Percentiles rank a stretch among this genome's conserved stretches.
phyloP scores from a whole-genome alignment of 2,888 invertebrate species.

The Meiosimyza platycephala region DNA sequence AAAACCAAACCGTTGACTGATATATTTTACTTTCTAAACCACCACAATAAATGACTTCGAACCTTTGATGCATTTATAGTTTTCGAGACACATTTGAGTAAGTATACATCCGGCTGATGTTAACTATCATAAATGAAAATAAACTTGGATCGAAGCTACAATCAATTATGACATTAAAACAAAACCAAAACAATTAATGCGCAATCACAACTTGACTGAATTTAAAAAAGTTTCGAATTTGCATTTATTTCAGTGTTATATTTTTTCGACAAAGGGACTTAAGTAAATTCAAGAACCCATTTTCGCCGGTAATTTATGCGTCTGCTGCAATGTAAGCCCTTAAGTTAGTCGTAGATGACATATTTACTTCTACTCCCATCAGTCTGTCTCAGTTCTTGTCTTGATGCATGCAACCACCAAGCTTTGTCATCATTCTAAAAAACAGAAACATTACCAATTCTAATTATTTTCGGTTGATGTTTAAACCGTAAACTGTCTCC shows the following conservation, averaged over 20 bases:
- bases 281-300: constrained; percentile 5
- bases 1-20: no score
- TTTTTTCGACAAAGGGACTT: neutral
- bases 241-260: constrained; percentile 23
- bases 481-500: constrained; percentile 1
- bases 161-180: no score
- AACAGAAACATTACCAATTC: constrained; percentile 22
- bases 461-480: constrained; percentile 21
- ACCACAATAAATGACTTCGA: no score
- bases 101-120: no score
- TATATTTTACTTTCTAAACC: no score
- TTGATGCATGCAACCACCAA: neutral
- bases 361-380: neutral
- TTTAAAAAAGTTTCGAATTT: constrained; percentile 4
- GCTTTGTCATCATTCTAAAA: neutral
- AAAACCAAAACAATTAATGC: no score
- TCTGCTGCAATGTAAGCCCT: constrained; percentile 15
- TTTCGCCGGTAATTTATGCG: constrained; percentile 21
- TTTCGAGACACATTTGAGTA: no score
- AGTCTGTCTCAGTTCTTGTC: neutral
- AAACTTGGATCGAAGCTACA: no score
- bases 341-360: neutral
- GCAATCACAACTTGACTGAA: constrained; percentile 7
- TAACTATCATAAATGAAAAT: no score
- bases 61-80: no score